Conservation (phyloP, 2,797 vertebrate species). For the Somateria mollissima region DNA sequence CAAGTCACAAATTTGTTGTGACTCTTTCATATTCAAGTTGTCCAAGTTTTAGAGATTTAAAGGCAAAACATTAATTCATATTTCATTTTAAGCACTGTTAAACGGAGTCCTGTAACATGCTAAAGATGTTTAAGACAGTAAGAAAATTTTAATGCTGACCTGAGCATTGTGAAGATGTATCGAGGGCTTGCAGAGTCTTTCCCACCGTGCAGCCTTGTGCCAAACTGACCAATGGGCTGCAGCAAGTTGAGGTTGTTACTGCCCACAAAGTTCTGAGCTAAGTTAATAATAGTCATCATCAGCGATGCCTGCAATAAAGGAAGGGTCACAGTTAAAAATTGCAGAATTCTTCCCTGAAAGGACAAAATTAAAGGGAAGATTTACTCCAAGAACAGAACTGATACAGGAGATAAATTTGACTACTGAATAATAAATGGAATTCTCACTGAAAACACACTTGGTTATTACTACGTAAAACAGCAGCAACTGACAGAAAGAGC, state of each 20-base stretch:
- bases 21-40: neutral
- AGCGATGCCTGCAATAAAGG: slow-evolving; percentile 82
- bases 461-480: neutral
- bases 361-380: neutral
- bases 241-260: slow-evolving; percentile 97
- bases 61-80: neutral
- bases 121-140: neutral
- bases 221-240: slow-evolving; percentile 96
- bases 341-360: neutral
- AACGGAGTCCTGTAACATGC: neutral
- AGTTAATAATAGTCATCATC: slow-evolving; percentile 97
- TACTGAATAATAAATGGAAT: neutral
- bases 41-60: neutral
- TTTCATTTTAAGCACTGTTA: neutral
- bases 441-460: neutral
- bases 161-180: slow-evolving; percentile 99
- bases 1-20: neutral
- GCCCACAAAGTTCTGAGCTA: slow-evolving; percentile 98
- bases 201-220: slow-evolving; percentile 93
- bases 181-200: slow-evolving; percentile 98
- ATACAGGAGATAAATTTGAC: neutral
- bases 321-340: neutral
- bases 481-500: neutral
- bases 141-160: slow-evolving; percentile 76
- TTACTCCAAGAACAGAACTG: neutral